Base-by-base conservation (phyloP, 2,888 invertebrate species). In the Lasioglossum figueresi region DNA sequence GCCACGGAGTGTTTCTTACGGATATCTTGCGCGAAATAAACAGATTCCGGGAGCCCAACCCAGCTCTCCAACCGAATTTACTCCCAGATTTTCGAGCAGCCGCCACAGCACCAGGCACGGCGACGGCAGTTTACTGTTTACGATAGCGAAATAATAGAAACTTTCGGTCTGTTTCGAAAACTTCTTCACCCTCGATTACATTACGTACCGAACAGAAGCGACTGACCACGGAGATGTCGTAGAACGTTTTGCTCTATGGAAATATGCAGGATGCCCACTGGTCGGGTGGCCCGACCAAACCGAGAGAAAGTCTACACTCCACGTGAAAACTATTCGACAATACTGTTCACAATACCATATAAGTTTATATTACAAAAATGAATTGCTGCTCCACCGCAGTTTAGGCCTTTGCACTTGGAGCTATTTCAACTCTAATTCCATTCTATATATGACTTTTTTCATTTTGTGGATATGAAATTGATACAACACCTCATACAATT, bases 11-110 rank as follows among this genome's bases (percentile, higher is more conserved):
- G 75, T 74, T 63, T 63, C 73, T 79, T 40, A 19, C 37, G 77
- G 52, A 83, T 59, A 63, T 75, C 59, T 63, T 16, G 76, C 59
- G 68, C 43, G 75, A 66, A 76, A 66, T 71, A 59, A 77, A 68
- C 66, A 72, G 40, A 66, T 63, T 27, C 23, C n/a, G 23, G 45
- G 59, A 10, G 52, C 3, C 23, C 23, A 52, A 52, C 52, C 10
- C 23, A n/a, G 23, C 10, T 70, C 37, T 75, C 52, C 45, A n/a
- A n/a, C 43, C 16, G 37, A 72, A 71, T 79, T 45, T 76, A 45
- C 6, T 40, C 16, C 1, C 37, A 52, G 56, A 66, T 79, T 79
- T 79, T 63, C 66, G 72, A 72, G 83, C 59, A 71, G 74, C 19
- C 59, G 43, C 43, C 12, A 14, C 43, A 43, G 43, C 43, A 14